Evolutionary conservation across 2,113 vertebrate species (phyloP), one percentile per base, ranked within the genome.

Genomic region (Lepisosteus oculatus): DNA sequence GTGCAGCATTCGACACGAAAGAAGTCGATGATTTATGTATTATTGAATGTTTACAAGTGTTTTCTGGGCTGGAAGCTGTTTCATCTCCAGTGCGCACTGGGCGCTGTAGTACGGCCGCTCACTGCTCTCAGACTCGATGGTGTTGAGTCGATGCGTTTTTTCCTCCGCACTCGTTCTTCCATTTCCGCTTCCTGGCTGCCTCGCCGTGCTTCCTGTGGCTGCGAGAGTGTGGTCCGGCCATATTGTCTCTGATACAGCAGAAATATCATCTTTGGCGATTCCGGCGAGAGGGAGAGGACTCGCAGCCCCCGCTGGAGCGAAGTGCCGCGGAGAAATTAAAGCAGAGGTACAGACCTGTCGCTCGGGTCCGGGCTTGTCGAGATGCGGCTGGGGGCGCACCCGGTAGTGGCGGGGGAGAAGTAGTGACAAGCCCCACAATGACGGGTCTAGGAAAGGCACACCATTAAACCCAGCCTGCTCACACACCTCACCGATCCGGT

Each of bases 221-320:
- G 67, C 29, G 43, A 54, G n/a, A 29, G 8, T 68, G 14, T 9
- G 12, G n/a, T 15, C 8, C 67, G 54, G 67, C 67, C 67, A 68
- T 68, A 68, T 68, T 68, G 67, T 54, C 67, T 29, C 57, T 59
- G 57, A 55, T 17, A 55, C 47, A 56, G 51, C 43, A 55, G 51
- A 41, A 59, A 59, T 59, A 59, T 13, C 9, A 13, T 59, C 42
- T 17, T 11, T 68, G 67, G 9, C 3, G 67, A 42, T 55, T 55
- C 67, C 54, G 67, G 15, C 51, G 7, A 55, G 44, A 3, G 54
- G 67, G 51, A 54, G 11, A 44, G 65, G 9, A 45, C 45, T 51
- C 14, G 65, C 44, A 6, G 44, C 43, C 43, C 29, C 3, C 51
- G 45, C 44, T 9, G 45, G n/a, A 51, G 65, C 8, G 67, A 68